Conservation (phyloP, 2,113 vertebrate genomes). For the Poeciliopsis prolifica region DNA sequence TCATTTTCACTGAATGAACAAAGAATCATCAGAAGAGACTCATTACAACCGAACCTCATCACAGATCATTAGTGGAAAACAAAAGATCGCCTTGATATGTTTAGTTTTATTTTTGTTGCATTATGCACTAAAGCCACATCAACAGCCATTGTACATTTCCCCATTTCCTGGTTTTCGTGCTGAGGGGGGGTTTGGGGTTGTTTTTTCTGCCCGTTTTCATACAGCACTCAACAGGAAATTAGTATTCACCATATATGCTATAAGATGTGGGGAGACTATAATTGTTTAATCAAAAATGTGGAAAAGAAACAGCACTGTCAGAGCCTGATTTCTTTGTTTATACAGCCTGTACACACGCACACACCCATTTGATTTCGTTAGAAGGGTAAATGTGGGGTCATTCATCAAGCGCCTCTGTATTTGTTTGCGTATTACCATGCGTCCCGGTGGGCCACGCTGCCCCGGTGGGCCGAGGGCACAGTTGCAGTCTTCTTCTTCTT, state of each 20-base stretch:
- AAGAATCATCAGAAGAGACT: constrained; percentile 14
- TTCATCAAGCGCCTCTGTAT: constrained; percentile 3
- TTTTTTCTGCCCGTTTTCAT: neutral
- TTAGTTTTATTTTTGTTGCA: constrained; percentile 14
- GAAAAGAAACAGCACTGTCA: neutral
- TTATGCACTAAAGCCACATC: constrained; percentile 27
- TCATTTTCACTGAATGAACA: neutral
- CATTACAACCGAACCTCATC: constrained; percentile 15
- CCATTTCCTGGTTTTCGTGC: constrained; percentile 5
- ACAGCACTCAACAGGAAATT: neutral
- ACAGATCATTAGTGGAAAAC: constrained; percentile 22
- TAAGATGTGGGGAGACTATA: constrained; percentile 1
- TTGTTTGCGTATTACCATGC: constrained; percentile 56
- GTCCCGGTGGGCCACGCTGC: constrained; percentile 69
- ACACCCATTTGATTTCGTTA: neutral
- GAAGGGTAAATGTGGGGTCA: neutral
- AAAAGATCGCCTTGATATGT: constrained; percentile 3
- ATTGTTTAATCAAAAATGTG: neutral
- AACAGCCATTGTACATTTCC: neutral
- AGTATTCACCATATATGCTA: neutral
- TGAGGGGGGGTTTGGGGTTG: neutral
- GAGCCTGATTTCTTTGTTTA: neutral
- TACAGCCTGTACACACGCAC: neutral
- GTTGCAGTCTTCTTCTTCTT: constrained; percentile 64
- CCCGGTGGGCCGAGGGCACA: constrained; percentile 70